A percentile compares a stretch with the other conserved stretches of the same genome.
These are phyloP conservation scores for Scatophagus argus DNA, from an alignment of 2,113 vertebrate genomes.

Conservation along the genomic window DNA sequence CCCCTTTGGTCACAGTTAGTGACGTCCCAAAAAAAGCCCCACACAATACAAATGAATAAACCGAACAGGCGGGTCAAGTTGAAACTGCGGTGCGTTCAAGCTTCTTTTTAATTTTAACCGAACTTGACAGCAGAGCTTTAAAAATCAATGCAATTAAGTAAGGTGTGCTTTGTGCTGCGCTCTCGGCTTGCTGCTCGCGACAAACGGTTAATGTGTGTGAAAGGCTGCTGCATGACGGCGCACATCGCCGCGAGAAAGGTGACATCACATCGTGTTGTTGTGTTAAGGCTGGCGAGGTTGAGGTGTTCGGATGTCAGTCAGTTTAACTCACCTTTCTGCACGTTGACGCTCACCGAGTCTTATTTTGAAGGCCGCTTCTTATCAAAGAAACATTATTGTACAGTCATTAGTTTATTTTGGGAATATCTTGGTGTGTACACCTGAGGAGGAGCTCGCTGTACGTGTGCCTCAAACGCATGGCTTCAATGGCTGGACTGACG, in stretches of 20 bases:
- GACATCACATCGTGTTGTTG: background rate
- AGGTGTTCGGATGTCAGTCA: background rate
- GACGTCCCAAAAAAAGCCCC: too few relatives aligned
- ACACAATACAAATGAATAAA: too few relatives aligned
- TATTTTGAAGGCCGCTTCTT: constrained; percentile 10
- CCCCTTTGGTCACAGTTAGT: background rate
- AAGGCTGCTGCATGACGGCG: background rate
- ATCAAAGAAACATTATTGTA: background rate
- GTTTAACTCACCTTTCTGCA: background rate
- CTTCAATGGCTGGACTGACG: constrained; percentile 15
- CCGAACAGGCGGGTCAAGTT: background rate
- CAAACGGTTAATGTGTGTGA: constrained; percentile 28
- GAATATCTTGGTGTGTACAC: constrained; percentile 30
- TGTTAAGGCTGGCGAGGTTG: background rate
- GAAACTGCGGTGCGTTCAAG: background rate
- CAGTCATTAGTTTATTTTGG: constrained; percentile 55
- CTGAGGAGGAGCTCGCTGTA: constrained; percentile 17
- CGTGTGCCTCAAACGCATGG: constrained; percentile 31
- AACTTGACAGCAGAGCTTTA: constrained; percentile 7
- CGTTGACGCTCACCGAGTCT: constrained; percentile 32
- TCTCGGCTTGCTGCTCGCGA: background rate
- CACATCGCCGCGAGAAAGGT: constrained; percentile 14
- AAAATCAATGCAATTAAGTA: constrained; percentile 26
- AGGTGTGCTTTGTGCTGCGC: constrained; percentile 17
- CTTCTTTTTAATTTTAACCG: background rate